Conservation (phyloP, 2,888 invertebrate genomes). For the Bugula neritina region DNA sequence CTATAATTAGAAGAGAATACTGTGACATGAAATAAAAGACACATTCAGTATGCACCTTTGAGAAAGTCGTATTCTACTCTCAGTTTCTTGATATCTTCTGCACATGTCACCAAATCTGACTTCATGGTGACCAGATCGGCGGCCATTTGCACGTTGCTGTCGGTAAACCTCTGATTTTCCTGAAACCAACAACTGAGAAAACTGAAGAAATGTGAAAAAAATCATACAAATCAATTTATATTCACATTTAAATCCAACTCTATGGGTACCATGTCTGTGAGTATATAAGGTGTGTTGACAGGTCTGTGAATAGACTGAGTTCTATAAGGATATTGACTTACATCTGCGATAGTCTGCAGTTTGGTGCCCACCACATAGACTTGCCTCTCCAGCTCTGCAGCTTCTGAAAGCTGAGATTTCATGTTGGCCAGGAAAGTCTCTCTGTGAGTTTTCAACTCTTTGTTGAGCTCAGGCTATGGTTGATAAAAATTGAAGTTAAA, state of each 20-base stretch:
- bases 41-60: no score
- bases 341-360: constrained; percentile 42
- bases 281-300: background rate
- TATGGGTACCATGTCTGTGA: no score
- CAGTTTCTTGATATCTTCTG: constrained; percentile 34
- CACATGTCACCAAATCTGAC: constrained; percentile 38
- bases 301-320: background rate
- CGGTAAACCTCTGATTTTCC: constrained; percentile 23
- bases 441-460: constrained; percentile 37
- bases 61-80: constrained; percentile 33
- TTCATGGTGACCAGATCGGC: constrained; percentile 36
- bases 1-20: no score
- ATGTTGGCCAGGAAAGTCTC: constrained; percentile 38
- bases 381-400: constrained; percentile 38
- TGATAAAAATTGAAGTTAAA: no score
- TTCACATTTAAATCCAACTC: no score
- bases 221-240: background rate
- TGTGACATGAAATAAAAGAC: no score
- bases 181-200: background rate
- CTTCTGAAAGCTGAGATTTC: constrained; percentile 39
- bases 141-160: constrained; percentile 32
- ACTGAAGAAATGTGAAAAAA: background rate
- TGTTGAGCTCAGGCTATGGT: constrained; percentile 34
- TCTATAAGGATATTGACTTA: no score
- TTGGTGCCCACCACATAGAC: constrained; percentile 43